Evolutionary conservation across 2,888 invertebrate genomes (phyloP).

Genomic region (Drosophila siamana): DNA sequence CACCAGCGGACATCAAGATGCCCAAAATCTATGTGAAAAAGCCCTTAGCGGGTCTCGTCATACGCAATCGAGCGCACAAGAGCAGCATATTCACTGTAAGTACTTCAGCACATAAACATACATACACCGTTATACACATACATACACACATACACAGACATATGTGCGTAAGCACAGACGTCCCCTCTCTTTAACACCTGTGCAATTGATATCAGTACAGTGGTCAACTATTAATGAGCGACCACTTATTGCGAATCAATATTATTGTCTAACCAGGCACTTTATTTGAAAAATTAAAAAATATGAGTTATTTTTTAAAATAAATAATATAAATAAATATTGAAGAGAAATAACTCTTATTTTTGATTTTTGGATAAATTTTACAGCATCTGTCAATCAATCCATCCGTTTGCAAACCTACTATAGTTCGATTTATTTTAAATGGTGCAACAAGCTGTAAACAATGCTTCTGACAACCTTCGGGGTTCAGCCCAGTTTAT

Average conservation of each 20-base stretch:
- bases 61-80: constrained; percentile 94
- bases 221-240: constrained; percentile 10
- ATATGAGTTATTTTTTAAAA: background rate
- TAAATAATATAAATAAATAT: too few relatives aligned
- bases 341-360: too few relatives aligned
- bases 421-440: background rate
- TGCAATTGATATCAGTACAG: constrained; percentile 50
- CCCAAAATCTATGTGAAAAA: constrained; percentile 87
- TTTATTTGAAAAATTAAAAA: background rate
- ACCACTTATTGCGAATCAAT: background rate
- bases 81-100: constrained; percentile 92
- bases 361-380: background rate
- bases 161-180: constrained; percentile 3
- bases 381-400: constrained; percentile 8
- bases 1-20: constrained; percentile 70
- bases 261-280: background rate
- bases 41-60: constrained; percentile 93
- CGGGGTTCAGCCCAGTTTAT: background rate
- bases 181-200: constrained; percentile 42
- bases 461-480: background rate
- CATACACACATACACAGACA: background rate
- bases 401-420: background rate
- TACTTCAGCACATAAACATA: constrained; percentile 30
- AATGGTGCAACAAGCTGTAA: background rate
- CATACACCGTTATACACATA: constrained; percentile 4